Evolutionary conservation across 2,113 vertebrate genomes (phyloP).

Genomic region (Limanda limanda): DNA sequence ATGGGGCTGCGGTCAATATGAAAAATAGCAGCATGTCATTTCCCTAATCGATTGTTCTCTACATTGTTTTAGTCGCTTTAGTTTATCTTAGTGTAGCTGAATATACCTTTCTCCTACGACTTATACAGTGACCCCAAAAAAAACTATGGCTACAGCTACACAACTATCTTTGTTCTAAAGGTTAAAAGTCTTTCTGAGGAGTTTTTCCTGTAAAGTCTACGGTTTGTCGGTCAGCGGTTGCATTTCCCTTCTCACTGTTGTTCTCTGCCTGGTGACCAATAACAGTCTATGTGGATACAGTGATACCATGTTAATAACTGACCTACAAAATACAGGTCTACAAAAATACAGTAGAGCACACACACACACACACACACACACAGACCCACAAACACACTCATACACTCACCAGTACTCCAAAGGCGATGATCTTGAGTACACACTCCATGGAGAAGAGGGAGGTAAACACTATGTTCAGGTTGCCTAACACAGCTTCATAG

Average conservation of each 20-base stretch:
- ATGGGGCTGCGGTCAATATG: not conserved
- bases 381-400: not conserved
- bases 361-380: not conserved
- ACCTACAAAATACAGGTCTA: slow-evolving; percentile 5
- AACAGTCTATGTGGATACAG: not conserved
- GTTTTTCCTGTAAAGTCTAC: too few species aligned
- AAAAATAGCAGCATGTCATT: not conserved
- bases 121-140: too few species aligned
- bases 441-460: slow-evolving; percentile 97
- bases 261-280: not conserved
- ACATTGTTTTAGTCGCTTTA: not conserved
- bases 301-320: too few species aligned
- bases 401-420: slow-evolving; percentile 90
- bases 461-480: slow-evolving; percentile 98
- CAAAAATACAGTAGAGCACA: slow-evolving; percentile 19
- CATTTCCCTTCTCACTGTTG: not conserved
- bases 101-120: too few species aligned
- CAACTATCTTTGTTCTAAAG: too few species aligned
- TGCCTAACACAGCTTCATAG: slow-evolving; percentile 90
- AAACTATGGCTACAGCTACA: too few species aligned
- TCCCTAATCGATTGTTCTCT: not conserved
- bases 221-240: not conserved
- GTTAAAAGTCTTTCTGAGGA: too few species aligned
- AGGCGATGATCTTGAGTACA: slow-evolving; percentile 96
- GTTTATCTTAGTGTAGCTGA: not conserved